A percentile compares a stretch with the other conserved stretches of the same genome.
phyloP scores from a whole-genome alignment of 2,888 invertebrate genomes.

The Syrphus vitripennis region DNA sequence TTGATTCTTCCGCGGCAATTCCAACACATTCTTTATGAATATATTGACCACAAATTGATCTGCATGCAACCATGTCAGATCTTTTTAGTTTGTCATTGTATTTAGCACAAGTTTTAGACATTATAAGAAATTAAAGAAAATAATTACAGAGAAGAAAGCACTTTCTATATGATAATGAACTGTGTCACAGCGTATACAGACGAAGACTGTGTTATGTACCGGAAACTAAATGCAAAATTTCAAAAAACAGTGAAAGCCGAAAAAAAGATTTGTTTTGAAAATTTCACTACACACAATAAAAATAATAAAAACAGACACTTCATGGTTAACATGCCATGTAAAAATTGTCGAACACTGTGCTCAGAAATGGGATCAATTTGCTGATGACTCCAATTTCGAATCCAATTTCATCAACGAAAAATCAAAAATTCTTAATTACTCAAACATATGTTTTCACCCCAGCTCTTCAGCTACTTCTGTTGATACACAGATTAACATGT shows the following conservation, averaged over 20 bases:
- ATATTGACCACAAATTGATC: no score
- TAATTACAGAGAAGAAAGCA: no score
- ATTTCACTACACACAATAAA: not conserved
- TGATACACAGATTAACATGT: not conserved
- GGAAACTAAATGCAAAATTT: constrained; percentile 8
- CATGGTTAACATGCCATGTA: not conserved
- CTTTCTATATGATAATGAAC: no score
- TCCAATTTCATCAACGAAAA: not conserved
- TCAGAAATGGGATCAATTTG: constrained; percentile 8
- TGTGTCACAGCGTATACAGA: no score
- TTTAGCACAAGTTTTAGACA: no score
- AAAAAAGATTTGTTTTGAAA: not conserved
- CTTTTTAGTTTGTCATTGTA: no score
- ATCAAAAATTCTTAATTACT: not conserved
- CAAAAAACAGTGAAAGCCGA: not conserved
- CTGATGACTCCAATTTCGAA: not conserved
- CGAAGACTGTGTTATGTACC: not conserved
- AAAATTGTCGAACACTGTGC: constrained; percentile 11
- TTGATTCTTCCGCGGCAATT: no score
- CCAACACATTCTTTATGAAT: no score
- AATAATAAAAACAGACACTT: not conserved
- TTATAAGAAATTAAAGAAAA: no score
- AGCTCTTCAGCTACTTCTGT: not conserved
- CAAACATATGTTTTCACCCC: not conserved
- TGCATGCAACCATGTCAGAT: no score